phyloP scores from a whole-genome alignment of 2,888 invertebrate genomes.

The Drosophila mettleri region DNA sequence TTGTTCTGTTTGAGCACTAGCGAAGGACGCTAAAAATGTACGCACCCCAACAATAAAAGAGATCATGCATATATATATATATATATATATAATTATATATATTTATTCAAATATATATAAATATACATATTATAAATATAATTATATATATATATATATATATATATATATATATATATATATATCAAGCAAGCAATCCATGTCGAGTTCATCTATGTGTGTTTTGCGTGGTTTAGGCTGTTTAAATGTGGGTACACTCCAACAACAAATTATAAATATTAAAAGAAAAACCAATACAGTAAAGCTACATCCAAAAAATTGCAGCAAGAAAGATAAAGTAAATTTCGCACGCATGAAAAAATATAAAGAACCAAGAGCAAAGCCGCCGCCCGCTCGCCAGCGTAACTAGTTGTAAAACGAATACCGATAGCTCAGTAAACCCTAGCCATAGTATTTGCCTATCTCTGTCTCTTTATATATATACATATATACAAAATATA shows the following conservation, averaged over 20 bases:
- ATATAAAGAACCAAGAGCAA: conserved; percentile 1
- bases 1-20: conserved; percentile 82
- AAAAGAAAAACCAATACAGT: conserved; percentile 15
- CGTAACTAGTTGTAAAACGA: conserved; percentile 29
- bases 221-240: conserved; percentile 85
- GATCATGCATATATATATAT: conserved; percentile 45
- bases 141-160: conserved; percentile 33
- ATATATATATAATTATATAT: conserved; percentile 2
- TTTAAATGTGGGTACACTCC: conserved; percentile 77
- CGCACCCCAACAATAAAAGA: conserved; percentile 67
- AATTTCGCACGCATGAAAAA: conserved; percentile 50
- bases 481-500: conserved; percentile 6
- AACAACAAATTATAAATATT: conserved; percentile 21
- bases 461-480: too few species aligned
- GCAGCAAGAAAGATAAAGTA: conserved; percentile 8
- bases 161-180: conserved; percentile 31
- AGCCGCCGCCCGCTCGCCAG: conserved; percentile 64
- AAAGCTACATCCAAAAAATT: conserved; percentile 15
- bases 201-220: conserved; percentile 84
- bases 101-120: background rate
- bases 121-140: conserved; percentile 12
- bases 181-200: conserved; percentile 73
- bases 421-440: conserved; percentile 7
- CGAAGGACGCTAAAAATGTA: conserved; percentile 71
- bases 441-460: conserved; percentile 19